A percentile compares a stretch with the other conserved stretches of the same genome.
These are phyloP conservation scores for Bombus picipes DNA, from an alignment of 1,140 invertebrate species.

Conservation along the genomic window DNA sequence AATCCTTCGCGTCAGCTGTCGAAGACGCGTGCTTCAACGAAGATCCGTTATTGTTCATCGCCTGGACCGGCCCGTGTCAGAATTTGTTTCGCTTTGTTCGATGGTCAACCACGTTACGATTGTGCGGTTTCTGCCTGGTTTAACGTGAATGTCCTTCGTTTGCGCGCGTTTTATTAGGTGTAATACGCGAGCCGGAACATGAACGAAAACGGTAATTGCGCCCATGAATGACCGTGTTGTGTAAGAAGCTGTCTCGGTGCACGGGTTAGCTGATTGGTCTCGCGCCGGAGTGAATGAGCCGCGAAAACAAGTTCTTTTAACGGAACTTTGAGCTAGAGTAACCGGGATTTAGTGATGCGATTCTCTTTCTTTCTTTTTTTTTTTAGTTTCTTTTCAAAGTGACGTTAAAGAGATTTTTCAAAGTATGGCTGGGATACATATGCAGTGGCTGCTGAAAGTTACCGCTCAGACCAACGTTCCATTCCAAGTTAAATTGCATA, in stretches of 20 bases:
- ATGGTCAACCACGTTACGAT: neutral
- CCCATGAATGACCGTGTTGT: neutral
- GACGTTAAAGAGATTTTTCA: neutral
- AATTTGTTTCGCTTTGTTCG: neutral
- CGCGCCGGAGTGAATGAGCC: neutral
- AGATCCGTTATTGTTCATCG: neutral
- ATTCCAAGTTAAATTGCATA: neutral
- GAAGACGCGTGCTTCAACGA: constrained; percentile 17
- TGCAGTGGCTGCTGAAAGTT: neutral
- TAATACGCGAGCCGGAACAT: neutral
- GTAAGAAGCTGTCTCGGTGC: neutral
- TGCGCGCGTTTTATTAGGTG: neutral
- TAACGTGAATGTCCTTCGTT: neutral
- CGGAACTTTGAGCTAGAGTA: neutral
- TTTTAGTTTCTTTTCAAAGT: neutral
- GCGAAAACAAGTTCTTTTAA: constrained; percentile 3
- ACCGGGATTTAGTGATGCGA: neutral
- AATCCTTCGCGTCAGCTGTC: constrained; percentile 41
- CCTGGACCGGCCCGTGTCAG: too few relatives aligned
- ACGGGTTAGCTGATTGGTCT: neutral
- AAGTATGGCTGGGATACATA: neutral
- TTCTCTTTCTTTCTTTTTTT: too few relatives aligned
- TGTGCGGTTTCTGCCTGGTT: neutral
- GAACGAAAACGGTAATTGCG: constrained; percentile 1
- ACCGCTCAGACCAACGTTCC: neutral